phyloP scores from a whole-genome alignment of 2,797 vertebrate genomes.

The Lagocephalus sceleratus region DNA sequence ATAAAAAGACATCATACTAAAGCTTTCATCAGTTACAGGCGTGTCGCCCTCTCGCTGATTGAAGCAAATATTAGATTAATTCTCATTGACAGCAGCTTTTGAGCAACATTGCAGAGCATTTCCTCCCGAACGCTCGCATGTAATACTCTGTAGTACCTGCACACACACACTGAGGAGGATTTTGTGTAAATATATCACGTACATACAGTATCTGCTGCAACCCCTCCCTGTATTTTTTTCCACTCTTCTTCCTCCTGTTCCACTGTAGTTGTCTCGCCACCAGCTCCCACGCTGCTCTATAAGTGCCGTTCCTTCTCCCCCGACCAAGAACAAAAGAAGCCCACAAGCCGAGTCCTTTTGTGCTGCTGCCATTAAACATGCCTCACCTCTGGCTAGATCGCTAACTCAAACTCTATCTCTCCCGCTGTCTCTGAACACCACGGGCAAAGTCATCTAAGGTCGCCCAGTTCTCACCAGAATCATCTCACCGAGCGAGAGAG shows the following conservation, averaged over 20 bases:
- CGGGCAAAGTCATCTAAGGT: constrained; percentile 58
- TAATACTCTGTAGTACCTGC: constrained; percentile 4
- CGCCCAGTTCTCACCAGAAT: constrained; percentile 44
- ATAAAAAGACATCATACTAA: constrained; percentile 52
- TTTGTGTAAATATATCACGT: constrained; percentile 7
- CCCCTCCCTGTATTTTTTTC: constrained; percentile 1
- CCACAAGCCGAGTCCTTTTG: constrained; percentile 17
- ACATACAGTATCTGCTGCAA: constrained; percentile 6
- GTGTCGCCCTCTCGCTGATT: constrained; percentile 16
- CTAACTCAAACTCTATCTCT: constrained; percentile 21
- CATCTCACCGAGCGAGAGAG: constrained; percentile 47
- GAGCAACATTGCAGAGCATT: constrained; percentile 27
- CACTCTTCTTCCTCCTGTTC: constrained; percentile 14
- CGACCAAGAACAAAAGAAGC: constrained; percentile 16
- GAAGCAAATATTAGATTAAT: constrained; percentile 26
- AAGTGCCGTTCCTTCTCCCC: constrained; percentile 18
- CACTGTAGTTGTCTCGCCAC: constrained; percentile 27
- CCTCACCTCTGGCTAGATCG: constrained; percentile 31
- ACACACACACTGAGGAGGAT: background rate
- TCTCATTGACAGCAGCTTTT: constrained; percentile 7
- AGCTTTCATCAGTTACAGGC: constrained; percentile 33
- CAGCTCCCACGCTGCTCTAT: constrained; percentile 17
- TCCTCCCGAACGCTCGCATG: constrained; percentile 3
- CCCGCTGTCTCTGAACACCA: constrained; percentile 32
- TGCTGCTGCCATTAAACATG: constrained; percentile 21